Conservation (phyloP, 2,113 vertebrate species). For the Pterocles orientalis region DNA sequence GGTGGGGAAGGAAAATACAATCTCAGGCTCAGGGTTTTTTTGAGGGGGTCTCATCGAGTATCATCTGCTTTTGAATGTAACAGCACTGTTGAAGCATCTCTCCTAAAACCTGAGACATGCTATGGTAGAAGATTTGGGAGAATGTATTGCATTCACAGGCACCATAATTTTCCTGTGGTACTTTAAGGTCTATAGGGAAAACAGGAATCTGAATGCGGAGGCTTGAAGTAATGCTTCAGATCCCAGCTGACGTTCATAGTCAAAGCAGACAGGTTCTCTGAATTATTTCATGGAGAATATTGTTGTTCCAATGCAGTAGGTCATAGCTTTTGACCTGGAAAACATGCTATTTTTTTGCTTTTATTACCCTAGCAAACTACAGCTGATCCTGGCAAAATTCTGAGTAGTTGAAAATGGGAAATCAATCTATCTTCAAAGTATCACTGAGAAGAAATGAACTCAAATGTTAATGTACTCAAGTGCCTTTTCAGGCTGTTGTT, state of each 20-base stretch:
- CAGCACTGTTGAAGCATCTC: accelerated
- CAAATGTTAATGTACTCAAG: neutral
- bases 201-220: neutral
- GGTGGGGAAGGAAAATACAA: accelerated
- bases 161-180: neutral
- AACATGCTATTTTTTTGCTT: neutral
- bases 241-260: neutral
- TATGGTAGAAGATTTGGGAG: neutral
- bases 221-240: neutral
- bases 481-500: neutral
- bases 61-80: neutral
- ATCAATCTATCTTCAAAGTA: neutral
- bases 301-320: neutral
- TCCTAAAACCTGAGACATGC: neutral
- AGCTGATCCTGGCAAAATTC: neutral
- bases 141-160: neutral
- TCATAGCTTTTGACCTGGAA: neutral
- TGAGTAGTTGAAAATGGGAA: neutral
- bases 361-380: neutral
- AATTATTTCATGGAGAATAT: neutral
- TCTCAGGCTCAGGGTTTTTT: neutral
- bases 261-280: neutral
- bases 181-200: neutral
- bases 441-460: neutral
- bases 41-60: neutral